phyloP scores from a whole-genome alignment of 2,888 invertebrate species.

The Brenthis hecate region DNA sequence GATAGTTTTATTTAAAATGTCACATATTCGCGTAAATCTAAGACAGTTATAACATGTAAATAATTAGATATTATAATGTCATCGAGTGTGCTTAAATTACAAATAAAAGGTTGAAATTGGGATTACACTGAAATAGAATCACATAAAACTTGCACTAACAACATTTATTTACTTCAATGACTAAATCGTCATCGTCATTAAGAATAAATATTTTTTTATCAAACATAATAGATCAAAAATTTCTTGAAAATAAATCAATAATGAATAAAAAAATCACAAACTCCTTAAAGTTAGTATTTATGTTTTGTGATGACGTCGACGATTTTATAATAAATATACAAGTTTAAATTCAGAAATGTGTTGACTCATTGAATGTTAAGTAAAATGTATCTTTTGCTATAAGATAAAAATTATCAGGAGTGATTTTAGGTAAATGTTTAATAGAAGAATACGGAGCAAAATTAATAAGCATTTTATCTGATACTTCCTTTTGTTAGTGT shows the following conservation, averaged over 20 bases:
- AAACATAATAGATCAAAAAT: neutral
- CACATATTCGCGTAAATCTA: too few species aligned
- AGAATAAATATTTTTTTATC: neutral
- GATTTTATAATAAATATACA: slow-evolving; percentile 4
- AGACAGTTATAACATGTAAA: neutral
- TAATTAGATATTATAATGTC: neutral
- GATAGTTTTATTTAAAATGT: too few species aligned
- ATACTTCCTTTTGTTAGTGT: too few species aligned
- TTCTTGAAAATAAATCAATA: too few species aligned
- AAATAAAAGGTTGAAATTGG: slow-evolving; percentile 2
- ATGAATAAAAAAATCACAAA: neutral
- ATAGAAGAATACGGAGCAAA: too few species aligned
- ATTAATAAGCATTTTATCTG: too few species aligned
- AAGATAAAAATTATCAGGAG: too few species aligned
- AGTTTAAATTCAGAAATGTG: neutral
- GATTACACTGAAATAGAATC: neutral
- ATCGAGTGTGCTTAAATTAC: slow-evolving; percentile 5
- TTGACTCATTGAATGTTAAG: neutral
- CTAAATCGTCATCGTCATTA: slow-evolving; percentile 2
- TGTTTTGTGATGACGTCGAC: neutral
- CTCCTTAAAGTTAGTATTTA: neutral
- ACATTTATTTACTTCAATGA: neutral
- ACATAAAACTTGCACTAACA: neutral
- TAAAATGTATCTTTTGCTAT: neutral
- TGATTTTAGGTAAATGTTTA: too few species aligned